These are phyloP conservation scores for Oxystoma pomonae DNA, from an alignment of 2,888 invertebrate genomes.

Conservation along the genomic window DNA sequence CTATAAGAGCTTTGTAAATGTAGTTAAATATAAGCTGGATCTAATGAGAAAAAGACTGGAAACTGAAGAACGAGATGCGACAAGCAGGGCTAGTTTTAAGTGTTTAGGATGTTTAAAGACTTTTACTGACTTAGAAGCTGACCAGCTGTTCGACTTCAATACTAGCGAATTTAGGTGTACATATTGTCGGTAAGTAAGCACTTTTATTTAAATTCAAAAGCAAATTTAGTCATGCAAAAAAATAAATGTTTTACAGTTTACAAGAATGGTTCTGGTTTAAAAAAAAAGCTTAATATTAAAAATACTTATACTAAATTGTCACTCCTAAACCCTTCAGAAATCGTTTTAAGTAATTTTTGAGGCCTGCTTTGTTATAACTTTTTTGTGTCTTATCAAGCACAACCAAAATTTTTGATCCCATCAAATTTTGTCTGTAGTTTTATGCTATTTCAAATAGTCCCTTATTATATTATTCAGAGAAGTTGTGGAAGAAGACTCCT, in stretches of 20 bases:
- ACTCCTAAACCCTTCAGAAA: too few species aligned
- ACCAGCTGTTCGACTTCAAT: conserved; percentile 81
- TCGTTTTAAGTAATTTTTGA: too few species aligned
- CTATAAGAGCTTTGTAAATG: conserved; percentile 95
- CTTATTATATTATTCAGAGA: conserved; percentile 46
- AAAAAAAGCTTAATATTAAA: too few species aligned
- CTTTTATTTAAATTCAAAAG: not conserved
- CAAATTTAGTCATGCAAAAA: too few species aligned
- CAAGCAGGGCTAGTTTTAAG: conserved; percentile 92
- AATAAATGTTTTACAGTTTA: too few species aligned
- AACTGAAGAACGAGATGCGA: conserved; percentile 91
- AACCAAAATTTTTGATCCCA: too few species aligned
- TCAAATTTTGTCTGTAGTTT: too few species aligned
- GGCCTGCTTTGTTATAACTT: too few species aligned
- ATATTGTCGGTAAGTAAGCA: conserved; percentile 59
- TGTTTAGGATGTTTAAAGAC: conserved; percentile 89
- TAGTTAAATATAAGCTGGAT: conserved; percentile 95
- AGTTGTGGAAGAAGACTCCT: conserved; percentile 91
- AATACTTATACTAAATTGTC: too few species aligned
- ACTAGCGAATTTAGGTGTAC: conserved; percentile 88
- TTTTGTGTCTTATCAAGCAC: too few species aligned
- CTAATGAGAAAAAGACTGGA: conserved; percentile 94
- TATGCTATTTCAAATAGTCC: too few species aligned
- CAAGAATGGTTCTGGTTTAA: too few species aligned
- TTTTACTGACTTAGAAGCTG: conserved; percentile 93